Conservation (phyloP, 2,888 invertebrate species). For the Notodonta dromedarius region DNA sequence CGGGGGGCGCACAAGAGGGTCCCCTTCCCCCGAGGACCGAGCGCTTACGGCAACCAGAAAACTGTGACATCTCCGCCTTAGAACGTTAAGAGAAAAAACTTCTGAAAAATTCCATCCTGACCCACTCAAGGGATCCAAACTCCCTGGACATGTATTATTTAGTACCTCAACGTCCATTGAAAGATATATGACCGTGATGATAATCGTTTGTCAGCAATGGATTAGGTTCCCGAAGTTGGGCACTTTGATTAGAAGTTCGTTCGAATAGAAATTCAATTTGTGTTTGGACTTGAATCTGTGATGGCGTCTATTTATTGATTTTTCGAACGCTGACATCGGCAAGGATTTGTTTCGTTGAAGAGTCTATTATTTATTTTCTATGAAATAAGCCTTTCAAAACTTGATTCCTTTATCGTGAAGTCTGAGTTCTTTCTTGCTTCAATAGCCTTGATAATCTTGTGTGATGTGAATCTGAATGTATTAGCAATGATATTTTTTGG, state of each 20-base stretch:
- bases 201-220: constrained; percentile 45
- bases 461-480: no score
- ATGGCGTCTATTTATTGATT: constrained; percentile 25
- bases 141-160: constrained; percentile 52
- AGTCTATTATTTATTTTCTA: background rate
- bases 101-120: constrained; percentile 31
- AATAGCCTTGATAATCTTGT: no score
- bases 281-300: constrained; percentile 20
- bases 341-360: background rate
- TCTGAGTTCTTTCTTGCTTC: no score
- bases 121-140: constrained; percentile 36
- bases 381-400: no score
- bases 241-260: constrained; percentile 28
- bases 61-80: constrained; percentile 59
- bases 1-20: constrained; percentile 64
- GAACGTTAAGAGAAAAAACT: constrained; percentile 28
- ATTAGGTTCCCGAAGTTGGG: constrained; percentile 33
- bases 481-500: no score
- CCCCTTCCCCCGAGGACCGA: constrained; percentile 61
- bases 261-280: constrained; percentile 27
- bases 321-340: constrained; percentile 14
- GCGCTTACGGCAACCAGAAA: constrained; percentile 67
- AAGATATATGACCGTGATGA: constrained; percentile 42
- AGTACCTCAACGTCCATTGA: constrained; percentile 47
- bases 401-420: no score